Evolutionary conservation across 2,113 vertebrate species (phyloP).

Genomic region (Anoura caudifer): DNA sequence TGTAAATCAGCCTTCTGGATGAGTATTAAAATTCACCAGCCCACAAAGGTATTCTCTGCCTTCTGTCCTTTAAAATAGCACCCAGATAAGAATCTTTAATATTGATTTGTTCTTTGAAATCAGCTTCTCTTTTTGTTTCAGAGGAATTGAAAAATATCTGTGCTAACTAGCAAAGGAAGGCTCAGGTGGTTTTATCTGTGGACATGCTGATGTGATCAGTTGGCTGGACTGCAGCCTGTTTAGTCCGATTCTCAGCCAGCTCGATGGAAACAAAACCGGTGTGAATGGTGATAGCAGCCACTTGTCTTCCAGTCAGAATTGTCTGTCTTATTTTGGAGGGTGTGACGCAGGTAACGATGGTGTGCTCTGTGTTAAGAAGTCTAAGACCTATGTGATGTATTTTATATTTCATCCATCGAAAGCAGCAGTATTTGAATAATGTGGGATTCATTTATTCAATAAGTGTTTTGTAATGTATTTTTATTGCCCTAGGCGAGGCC

Average conservation of each 20-base stretch:
- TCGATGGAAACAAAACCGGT: conserved; percentile 2
- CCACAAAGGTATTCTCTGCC: neutral
- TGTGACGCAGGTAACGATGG: neutral
- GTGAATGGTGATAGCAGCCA: neutral
- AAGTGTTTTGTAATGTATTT: neutral
- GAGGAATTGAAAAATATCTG: neutral
- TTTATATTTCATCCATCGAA: neutral
- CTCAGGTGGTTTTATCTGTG: neutral
- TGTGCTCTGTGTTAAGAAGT: conserved; percentile 2
- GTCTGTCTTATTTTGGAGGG: neutral
- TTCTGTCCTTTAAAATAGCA: conserved; percentile 18
- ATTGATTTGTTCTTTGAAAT: conserved; percentile 22
- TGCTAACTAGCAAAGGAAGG: neutral
- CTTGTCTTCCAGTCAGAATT: conserved; percentile 12
- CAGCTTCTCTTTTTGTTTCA: conserved; percentile 2
- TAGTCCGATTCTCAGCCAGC: conserved; percentile 46
- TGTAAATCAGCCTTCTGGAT: conserved; percentile 35
- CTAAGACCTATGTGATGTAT: neutral
- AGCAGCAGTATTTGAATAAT: neutral
- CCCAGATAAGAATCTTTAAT: neutral
- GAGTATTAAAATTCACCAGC: conserved; percentile 9
- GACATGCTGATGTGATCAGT: neutral
- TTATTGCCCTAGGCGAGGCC: neutral
- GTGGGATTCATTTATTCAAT: neutral
- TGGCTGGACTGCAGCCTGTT: neutral